Evolutionary conservation across 1,140 invertebrate genomes (phyloP).

Genomic region (Hylaeus anthracinus): DNA sequence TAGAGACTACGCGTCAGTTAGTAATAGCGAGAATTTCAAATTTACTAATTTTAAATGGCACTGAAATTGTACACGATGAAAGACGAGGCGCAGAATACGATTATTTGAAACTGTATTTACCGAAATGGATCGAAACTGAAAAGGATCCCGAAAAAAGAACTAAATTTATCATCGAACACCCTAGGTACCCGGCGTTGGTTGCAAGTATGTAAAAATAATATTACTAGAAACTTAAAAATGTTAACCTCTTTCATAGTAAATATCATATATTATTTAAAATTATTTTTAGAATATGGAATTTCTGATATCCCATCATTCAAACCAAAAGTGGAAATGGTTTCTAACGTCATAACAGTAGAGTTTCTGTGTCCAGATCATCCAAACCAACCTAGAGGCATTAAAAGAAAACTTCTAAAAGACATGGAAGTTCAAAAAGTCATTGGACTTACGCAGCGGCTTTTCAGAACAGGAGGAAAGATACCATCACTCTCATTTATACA

Average conservation of each 20-base stretch:
- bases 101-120: constrained; percentile 90
- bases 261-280: constrained; percentile 53
- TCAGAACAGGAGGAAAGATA: constrained; percentile 81
- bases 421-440: constrained; percentile 92
- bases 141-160: constrained; percentile 76
- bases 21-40: constrained; percentile 87
- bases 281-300: constrained; percentile 88
- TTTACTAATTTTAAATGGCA: constrained; percentile 86
- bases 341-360: constrained; percentile 85
- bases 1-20: constrained; percentile 87
- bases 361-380: constrained; percentile 82
- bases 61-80: constrained; percentile 84
- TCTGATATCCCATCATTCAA: constrained; percentile 87
- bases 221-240: constrained; percentile 53
- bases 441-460: constrained; percentile 87
- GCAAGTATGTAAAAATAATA: constrained; percentile 80
- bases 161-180: constrained; percentile 87
- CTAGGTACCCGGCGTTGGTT: constrained; percentile 85
- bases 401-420: constrained; percentile 87
- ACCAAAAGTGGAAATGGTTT: constrained; percentile 85
- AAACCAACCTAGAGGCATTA: constrained; percentile 81
- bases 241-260: constrained; percentile 50
- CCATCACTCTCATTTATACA: constrained; percentile 81
- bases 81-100: constrained; percentile 93
- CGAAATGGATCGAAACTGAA: constrained; percentile 86